Evolutionary conservation across 2,888 invertebrate species (phyloP).

Genomic region (Meta bourneti): DNA sequence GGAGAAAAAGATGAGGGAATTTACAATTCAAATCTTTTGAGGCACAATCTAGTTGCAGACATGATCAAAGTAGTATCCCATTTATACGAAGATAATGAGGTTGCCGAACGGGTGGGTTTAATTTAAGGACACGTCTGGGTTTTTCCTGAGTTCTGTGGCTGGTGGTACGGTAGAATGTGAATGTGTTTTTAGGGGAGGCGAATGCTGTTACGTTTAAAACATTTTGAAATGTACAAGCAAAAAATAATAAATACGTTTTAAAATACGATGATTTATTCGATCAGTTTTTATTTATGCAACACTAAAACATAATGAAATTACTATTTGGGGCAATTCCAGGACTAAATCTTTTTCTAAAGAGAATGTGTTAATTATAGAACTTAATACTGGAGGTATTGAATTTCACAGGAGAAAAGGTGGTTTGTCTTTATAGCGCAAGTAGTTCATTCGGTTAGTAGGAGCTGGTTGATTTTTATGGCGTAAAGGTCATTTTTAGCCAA

Average conservation of each 20-base stretch:
- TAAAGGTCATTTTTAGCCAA: too few relatives aligned
- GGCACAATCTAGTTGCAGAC: slow-evolving; percentile 9
- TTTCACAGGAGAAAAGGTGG: neutral
- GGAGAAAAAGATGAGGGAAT: slow-evolving; percentile 38
- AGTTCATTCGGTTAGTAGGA: too few relatives aligned
- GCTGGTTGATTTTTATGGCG: too few relatives aligned
- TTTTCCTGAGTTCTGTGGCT: slow-evolving; percentile 6
- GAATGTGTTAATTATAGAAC: neutral
- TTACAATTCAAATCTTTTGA: slow-evolving; percentile 63
- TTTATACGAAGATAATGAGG: slow-evolving; percentile 28
- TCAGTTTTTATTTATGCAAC: neutral
- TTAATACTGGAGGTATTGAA: neutral
- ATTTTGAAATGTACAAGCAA: neutral
- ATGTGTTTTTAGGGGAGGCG: neutral
- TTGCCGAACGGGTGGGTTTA: slow-evolving; percentile 27
- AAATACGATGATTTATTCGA: neutral
- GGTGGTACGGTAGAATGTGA: neutral
- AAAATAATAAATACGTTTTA: neutral
- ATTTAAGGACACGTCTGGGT: slow-evolving; percentile 8
- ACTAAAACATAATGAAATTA: neutral
- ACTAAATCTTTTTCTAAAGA: neutral
- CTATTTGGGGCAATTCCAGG: neutral
- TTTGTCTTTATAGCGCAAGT: neutral
- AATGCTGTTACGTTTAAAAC: too few relatives aligned
- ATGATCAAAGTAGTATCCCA: slow-evolving; percentile 25